phyloP scores from a whole-genome alignment of 2,888 invertebrate species.

The Gnatocerus cornutus region DNA sequence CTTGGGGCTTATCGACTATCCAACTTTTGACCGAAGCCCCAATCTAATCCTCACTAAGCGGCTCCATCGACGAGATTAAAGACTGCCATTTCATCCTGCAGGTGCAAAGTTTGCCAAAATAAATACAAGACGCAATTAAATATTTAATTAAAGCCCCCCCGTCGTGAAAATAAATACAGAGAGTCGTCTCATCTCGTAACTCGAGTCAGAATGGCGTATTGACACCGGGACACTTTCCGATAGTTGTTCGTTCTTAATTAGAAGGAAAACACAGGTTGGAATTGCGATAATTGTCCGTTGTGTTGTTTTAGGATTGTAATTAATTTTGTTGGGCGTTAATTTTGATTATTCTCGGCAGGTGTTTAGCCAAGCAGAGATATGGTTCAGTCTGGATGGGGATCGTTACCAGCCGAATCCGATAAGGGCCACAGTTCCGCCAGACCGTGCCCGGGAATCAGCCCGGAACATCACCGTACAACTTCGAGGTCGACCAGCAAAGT shows the following conservation, averaged over 20 bases:
- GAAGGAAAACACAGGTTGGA: slow-evolving; percentile 19
- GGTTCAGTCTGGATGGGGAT: slow-evolving; percentile 86
- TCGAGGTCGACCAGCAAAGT: slow-evolving; percentile 82
- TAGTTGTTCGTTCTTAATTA: slow-evolving; percentile 34
- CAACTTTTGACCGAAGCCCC: slow-evolving; percentile 51
- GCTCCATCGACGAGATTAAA: slow-evolving; percentile 54
- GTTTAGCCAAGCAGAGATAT: slow-evolving; percentile 83
- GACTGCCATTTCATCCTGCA: slow-evolving; percentile 50
- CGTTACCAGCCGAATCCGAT: slow-evolving; percentile 81
- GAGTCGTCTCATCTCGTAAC: slow-evolving; percentile 20
- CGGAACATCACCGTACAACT: slow-evolving; percentile 83
- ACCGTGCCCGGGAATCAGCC: slow-evolving; percentile 74
- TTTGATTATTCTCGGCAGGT: slow-evolving; percentile 72
- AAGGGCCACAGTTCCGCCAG: slow-evolving; percentile 76
- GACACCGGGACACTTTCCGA: slow-evolving; percentile 20
- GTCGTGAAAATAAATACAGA: slow-evolving; percentile 23
- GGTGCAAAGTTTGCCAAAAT: slow-evolving; percentile 54
- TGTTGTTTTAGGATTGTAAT: slow-evolving; percentile 38
- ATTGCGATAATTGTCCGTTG: slow-evolving; percentile 28
- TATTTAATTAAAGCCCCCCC: slow-evolving; percentile 53
- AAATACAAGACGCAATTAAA: slow-evolving; percentile 52
- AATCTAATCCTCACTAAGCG: slow-evolving; percentile 58
- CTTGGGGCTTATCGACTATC: slow-evolving; percentile 37
- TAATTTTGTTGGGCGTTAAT: slow-evolving; percentile 40
- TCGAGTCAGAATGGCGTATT: slow-evolving; percentile 13